Conservation (phyloP, 2,797 vertebrate species). For the Cyprinella venusta region DNA sequence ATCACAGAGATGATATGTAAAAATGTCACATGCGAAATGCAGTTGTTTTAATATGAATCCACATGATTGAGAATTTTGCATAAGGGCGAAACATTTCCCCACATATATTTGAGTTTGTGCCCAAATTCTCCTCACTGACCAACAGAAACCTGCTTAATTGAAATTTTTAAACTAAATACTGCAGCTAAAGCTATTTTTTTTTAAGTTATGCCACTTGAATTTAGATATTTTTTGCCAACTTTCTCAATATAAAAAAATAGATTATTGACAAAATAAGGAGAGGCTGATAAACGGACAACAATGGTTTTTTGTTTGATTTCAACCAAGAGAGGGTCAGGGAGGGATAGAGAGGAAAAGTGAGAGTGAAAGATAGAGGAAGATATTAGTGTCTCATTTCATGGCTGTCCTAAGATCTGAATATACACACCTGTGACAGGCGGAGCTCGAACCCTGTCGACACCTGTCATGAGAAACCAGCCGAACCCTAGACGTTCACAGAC, state of each 20-base stretch:
- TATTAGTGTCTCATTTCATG: slow-evolving; percentile 67
- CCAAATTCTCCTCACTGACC: not conserved
- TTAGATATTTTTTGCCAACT: not conserved
- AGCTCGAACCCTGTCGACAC: slow-evolving; percentile 75
- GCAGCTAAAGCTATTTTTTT: too few species aligned
- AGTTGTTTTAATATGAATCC: not conserved
- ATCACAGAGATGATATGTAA: not conserved
- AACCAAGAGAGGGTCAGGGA: not conserved
- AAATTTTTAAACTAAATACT: too few species aligned
- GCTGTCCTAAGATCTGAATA: slow-evolving; percentile 76
- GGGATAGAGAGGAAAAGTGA: not conserved
- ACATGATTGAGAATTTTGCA: not conserved
- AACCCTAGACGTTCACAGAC: slow-evolving; percentile 21
- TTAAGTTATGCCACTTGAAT: too few species aligned
- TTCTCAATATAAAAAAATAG: too few species aligned
- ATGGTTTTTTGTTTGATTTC: slow-evolving; percentile 25
- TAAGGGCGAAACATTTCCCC: not conserved
- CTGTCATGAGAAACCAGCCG: slow-evolving; percentile 70
- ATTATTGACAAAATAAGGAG: not conserved
- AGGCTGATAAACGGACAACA: not conserved
- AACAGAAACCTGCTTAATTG: not conserved
- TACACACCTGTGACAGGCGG: slow-evolving; percentile 77
- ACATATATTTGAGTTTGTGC: not conserved
- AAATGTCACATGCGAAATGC: not conserved
- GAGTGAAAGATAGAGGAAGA: slow-evolving; percentile 25